Evolutionary conservation across 2,113 vertebrate genomes (phyloP).

Genomic region (Festucalex cinctus): DNA sequence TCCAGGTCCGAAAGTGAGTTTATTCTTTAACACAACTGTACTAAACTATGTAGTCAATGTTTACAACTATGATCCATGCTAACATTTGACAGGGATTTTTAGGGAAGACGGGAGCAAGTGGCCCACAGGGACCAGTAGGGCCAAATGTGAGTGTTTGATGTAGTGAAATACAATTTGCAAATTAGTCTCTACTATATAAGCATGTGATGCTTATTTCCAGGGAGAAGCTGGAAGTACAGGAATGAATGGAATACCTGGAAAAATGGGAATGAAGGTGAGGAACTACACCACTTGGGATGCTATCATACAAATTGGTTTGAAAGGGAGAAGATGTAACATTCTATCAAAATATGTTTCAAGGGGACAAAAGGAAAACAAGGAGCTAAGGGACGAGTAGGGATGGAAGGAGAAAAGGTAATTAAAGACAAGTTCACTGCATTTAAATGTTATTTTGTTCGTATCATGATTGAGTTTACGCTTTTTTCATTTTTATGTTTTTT

Average conservation of each 20-base stretch:
- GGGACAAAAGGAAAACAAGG: conserved; percentile 67
- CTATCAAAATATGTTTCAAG: conserved; percentile 35
- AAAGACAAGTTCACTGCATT: neutral
- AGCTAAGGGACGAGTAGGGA: conserved; percentile 40
- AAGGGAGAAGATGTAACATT: neutral
- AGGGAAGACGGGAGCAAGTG: conserved; percentile 63
- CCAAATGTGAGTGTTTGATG: conserved; percentile 56
- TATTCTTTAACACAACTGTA: neutral
- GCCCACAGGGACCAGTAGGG: conserved; percentile 70
- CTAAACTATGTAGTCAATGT: neutral
- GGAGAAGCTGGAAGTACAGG: conserved; percentile 63
- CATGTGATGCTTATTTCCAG: conserved; percentile 38
- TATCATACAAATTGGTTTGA: accelerated
- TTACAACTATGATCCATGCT: neutral
- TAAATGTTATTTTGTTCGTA: neutral
- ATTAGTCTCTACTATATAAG: neutral
- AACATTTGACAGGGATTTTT: conserved; percentile 54
- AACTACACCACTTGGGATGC: neutral
- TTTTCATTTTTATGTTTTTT: neutral
- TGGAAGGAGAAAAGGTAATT: conserved; percentile 64
- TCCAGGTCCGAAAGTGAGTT: conserved; percentile 57
- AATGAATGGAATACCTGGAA: conserved; percentile 58
- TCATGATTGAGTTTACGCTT: neutral
- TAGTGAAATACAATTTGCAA: neutral
- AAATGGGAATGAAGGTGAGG: conserved; percentile 59